Evolutionary conservation across 1,140 invertebrate genomes (phyloP).

Genomic region (Anoplolepis gracilipes): DNA sequence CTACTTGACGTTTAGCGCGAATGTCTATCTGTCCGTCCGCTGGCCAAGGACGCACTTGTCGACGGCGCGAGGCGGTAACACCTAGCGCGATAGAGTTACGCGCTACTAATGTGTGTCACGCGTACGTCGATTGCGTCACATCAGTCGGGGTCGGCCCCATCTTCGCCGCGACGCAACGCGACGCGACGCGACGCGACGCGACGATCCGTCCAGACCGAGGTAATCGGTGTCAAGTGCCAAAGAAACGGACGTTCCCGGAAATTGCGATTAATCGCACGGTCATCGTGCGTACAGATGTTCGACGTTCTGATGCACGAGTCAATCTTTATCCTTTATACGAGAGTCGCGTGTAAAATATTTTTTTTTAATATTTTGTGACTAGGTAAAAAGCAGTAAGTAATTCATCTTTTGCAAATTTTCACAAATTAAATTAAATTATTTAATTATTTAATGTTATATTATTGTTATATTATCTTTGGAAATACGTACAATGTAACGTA

Average conservation of each 20-base stretch:
- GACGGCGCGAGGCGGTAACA: conserved; percentile 69
- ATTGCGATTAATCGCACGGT: conserved; percentile 63
- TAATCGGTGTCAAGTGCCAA: conserved; percentile 59
- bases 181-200: not conserved
- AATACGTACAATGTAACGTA: not conserved
- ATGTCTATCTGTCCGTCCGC: conserved; percentile 29
- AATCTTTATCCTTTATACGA: conserved; percentile 18
- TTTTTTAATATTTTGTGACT: conserved; percentile 4
- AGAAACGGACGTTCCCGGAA: conserved; percentile 65
- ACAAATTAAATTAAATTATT: not conserved
- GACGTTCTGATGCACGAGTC: conserved; percentile 5
- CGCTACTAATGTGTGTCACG: conserved; percentile 58
- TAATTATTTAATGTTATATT: not conserved
- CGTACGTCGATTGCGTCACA: conserved; percentile 57
- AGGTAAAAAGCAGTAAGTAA: no score
- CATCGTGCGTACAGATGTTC: conserved; percentile 28
- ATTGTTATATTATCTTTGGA: not conserved
- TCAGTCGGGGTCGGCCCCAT: conserved; percentile 13
- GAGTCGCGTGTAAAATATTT: not conserved
- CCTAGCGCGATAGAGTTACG: conserved; percentile 70
- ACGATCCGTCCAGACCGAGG: conserved; percentile 34
- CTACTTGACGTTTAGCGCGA: conserved; percentile 52
- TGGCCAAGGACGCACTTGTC: conserved; percentile 67
- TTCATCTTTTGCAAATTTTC: not conserved
- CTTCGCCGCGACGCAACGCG: conserved; percentile 10